Conservation (phyloP, 2,797 vertebrate genomes). For the Carduelis carduelis region DNA sequence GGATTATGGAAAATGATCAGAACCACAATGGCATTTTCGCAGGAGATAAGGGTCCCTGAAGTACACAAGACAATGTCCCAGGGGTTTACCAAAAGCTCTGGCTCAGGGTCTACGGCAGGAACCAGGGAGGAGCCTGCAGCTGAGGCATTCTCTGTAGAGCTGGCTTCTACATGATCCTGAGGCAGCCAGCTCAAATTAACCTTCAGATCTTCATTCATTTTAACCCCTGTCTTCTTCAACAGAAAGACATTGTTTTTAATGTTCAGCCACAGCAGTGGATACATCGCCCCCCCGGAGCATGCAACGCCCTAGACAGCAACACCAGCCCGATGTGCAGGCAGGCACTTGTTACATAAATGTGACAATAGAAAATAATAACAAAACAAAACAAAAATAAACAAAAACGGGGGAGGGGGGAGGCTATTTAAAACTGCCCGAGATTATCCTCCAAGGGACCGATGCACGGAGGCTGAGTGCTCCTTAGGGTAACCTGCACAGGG, state of each 20-base stretch:
- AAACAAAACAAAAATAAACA: background rate
- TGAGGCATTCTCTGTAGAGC: slow-evolving; percentile 84
- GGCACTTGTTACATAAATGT: slow-evolving; percentile 58
- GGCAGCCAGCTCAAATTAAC: slow-evolving; percentile 88
- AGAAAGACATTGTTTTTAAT: slow-evolving; percentile 77
- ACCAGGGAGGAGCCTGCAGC: slow-evolving; percentile 76
- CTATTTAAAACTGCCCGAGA: background rate
- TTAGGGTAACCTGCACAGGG: background rate
- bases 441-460: background rate
- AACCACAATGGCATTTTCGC: slow-evolving; percentile 96
- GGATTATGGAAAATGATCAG: slow-evolving; percentile 99
- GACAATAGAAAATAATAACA: background rate
- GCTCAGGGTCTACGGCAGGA: slow-evolving; percentile 75
- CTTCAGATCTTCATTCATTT: slow-evolving; percentile 92
- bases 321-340: background rate
- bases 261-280: slow-evolving; percentile 15
- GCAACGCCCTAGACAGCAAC: slow-evolving; percentile 44
- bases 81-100: slow-evolving; percentile 89
- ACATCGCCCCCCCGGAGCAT: slow-evolving; percentile 38
- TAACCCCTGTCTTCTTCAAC: slow-evolving; percentile 83
- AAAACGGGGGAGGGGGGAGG: accelerated
- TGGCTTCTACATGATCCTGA: slow-evolving; percentile 84
- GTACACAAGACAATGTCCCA: slow-evolving; percentile 98
- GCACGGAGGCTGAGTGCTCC: background rate
- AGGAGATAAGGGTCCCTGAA: slow-evolving; percentile 96